Evolutionary conservation across 2,113 vertebrate species (phyloP).

Genomic region (Phocoena phocoena): DNA sequence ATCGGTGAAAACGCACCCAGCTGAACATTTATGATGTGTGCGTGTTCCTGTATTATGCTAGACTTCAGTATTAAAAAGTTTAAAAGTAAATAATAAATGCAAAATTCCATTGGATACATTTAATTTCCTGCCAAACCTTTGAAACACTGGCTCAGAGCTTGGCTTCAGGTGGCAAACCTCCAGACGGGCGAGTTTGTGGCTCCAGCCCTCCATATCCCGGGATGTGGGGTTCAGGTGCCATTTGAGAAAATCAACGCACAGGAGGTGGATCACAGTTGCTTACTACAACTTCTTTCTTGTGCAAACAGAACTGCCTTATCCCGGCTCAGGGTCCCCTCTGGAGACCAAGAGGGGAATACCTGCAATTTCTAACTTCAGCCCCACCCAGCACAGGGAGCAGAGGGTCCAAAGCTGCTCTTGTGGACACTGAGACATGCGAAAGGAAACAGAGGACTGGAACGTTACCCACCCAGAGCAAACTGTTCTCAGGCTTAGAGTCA

Average conservation of each 20-base stretch:
- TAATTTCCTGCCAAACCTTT: not conserved
- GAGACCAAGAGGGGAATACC: not conserved
- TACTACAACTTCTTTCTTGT: not conserved
- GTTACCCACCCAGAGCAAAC: no score
- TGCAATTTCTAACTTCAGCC: not conserved
- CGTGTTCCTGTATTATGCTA: accelerated
- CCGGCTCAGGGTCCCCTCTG: not conserved
- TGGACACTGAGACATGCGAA: accelerated
- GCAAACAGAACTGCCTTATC: not conserved
- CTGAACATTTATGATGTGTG: no score
- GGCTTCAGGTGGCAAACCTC: not conserved
- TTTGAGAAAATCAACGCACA: not conserved
- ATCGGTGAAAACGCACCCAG: accelerated
- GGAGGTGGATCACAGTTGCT: not conserved
- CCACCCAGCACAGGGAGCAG: accelerated
- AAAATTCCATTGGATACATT: not conserved
- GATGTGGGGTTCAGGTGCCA: not conserved
- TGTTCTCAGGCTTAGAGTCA: not conserved
- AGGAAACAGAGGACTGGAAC: accelerated
- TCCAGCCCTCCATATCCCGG: accelerated
- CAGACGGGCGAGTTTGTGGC: accelerated
- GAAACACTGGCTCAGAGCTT: not conserved
- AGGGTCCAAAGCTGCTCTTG: not conserved
- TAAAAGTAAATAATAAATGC: not conserved
- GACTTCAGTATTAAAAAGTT: not conserved